These are phyloP conservation scores for Nysson spinosus DNA, from an alignment of 2,888 invertebrate genomes.

Conservation along the genomic window DNA sequence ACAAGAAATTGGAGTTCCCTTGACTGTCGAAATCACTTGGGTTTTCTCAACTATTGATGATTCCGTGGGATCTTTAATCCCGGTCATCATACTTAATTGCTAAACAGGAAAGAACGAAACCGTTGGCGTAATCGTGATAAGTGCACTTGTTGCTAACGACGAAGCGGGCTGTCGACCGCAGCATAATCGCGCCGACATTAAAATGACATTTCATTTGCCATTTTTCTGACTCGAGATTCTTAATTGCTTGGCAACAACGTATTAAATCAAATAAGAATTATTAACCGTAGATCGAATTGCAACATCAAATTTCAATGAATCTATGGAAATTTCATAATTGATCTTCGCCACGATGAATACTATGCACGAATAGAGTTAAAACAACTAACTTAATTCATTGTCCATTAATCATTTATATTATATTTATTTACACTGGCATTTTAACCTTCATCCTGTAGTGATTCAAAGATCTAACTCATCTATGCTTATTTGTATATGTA, in stretches of 20 bases:
- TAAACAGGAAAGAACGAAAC: constrained; percentile 30
- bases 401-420: too few relatives aligned
- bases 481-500: background rate
- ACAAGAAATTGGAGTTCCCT: constrained; percentile 35
- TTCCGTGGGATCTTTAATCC: constrained; percentile 42
- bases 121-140: background rate
- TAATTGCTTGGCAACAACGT: background rate
- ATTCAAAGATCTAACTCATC: background rate
- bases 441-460: background rate
- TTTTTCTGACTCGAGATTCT: background rate
- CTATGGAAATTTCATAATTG: too few relatives aligned
- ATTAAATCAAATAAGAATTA: background rate
- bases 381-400: too few relatives aligned
- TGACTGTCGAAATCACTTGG: constrained; percentile 9
- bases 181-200: constrained; percentile 3
- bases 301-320: too few relatives aligned
- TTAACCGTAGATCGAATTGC: too few relatives aligned
- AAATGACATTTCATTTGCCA: too few relatives aligned
- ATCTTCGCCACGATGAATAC: too few relatives aligned
- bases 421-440: too few relatives aligned
- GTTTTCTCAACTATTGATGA: constrained; percentile 9
- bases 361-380: too few relatives aligned
- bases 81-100: constrained; percentile 64
- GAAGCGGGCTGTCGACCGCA: background rate
- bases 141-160: background rate